These are phyloP conservation scores for Stenchaetothrips biformis DNA, from an alignment of 2,888 invertebrate species.

Conservation along the genomic window DNA sequence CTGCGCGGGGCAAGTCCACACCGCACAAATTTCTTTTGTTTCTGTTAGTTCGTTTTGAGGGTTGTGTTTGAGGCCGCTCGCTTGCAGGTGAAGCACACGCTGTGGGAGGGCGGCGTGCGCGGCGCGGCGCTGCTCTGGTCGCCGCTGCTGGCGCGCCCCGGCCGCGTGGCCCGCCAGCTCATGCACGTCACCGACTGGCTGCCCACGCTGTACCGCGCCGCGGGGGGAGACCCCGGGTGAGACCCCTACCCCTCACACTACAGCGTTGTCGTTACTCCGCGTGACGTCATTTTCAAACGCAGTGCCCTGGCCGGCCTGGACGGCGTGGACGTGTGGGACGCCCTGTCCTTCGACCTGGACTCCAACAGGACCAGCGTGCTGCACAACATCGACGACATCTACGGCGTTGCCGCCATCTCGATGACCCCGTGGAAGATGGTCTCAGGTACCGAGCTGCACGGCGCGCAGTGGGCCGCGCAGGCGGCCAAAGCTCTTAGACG, in stretches of 20 bases:
- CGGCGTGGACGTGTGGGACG: conserved; percentile 49
- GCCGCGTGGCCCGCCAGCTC: conserved; percentile 63
- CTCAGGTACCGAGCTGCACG: too few species aligned
- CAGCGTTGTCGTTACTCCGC: too few species aligned
- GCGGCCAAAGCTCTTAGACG: too few species aligned
- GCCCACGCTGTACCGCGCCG: conserved; percentile 72
- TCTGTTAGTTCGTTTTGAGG: neutral
- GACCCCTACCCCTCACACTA: too few species aligned
- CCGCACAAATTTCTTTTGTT: conserved; percentile 7
- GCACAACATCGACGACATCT: conserved; percentile 55
- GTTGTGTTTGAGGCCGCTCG: neutral
- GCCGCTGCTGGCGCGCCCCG: conserved; percentile 55
- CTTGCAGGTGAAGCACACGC: conserved; percentile 72
- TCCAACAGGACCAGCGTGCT: conserved; percentile 48
- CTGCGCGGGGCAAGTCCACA: conserved; percentile 58
- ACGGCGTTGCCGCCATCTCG: conserved; percentile 64
- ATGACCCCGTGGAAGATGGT: conserved; percentile 71
- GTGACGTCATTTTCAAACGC: neutral
- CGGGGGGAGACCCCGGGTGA: conserved; percentile 55
- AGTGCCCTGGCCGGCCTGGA: conserved; percentile 43
- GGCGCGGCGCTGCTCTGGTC: conserved; percentile 75
- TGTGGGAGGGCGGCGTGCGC: conserved; percentile 91
- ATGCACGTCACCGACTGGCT: conserved; percentile 86
- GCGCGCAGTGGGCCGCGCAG: too few species aligned
- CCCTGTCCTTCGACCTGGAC: conserved; percentile 43